Conservation (phyloP, 2,888 invertebrate species). For the Meandrusa payeni region DNA sequence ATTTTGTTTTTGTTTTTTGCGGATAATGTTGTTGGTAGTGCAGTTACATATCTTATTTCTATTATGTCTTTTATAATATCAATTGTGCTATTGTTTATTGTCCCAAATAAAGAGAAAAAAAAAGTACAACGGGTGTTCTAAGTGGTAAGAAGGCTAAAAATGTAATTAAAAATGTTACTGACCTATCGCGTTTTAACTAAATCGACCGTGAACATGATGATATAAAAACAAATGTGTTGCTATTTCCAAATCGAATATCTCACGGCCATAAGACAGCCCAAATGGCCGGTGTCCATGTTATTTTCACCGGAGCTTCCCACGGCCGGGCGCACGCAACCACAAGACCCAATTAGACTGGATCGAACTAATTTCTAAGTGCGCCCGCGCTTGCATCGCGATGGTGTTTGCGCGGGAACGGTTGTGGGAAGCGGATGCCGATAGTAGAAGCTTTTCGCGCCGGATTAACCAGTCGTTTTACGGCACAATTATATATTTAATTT, state of each 20-base stretch:
- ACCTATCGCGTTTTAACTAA: constrained; percentile 12
- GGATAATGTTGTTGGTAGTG: no score
- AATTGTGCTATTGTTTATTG: no score
- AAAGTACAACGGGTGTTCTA: no score
- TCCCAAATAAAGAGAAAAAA: no score
- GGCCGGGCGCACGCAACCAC: constrained; percentile 62
- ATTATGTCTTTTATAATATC: no score
- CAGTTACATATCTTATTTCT: no score
- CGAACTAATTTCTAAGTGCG: constrained; percentile 58
- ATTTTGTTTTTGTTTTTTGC: no score
- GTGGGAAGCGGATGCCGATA: constrained; percentile 9
- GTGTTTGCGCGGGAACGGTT: constrained; percentile 15
- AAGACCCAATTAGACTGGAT: constrained; percentile 40
- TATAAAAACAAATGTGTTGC: constrained; percentile 19
- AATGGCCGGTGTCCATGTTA: constrained; percentile 53
- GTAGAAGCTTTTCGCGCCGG: constrained; percentile 2
- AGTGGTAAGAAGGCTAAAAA: no score
- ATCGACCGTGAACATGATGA: constrained; percentile 12
- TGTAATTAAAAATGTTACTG: background rate
- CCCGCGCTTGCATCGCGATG: constrained; percentile 21
- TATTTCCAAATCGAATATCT: constrained; percentile 37
- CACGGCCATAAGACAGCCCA: constrained; percentile 58
- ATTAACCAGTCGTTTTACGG: constrained; percentile 2
- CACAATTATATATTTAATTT: no score
- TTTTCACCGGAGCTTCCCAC: constrained; percentile 69